A percentile compares a stretch with the other conserved stretches of the same genome.
These are phyloP conservation scores for Calycopis cecrops DNA, from an alignment of 1,140 invertebrate genomes.

Conservation along the genomic window DNA sequence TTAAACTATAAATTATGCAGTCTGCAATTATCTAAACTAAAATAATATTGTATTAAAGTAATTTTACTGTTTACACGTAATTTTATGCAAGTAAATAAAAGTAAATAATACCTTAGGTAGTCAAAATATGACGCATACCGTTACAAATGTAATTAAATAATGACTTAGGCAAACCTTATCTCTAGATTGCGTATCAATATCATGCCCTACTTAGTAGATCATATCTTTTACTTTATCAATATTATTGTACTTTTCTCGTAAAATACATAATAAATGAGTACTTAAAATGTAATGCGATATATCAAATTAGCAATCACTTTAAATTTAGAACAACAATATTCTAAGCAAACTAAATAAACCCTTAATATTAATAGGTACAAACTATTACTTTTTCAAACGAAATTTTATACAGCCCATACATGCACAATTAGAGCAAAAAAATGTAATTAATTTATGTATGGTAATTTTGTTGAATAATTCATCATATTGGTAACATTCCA, in stretches of 20 bases:
- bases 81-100: background rate
- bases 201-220: background rate
- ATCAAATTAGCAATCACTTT: too few species aligned
- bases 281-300: background rate
- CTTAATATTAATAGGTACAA: too few species aligned
- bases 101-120: background rate
- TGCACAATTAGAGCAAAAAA: background rate
- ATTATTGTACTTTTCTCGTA: background rate
- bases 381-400: too few species aligned
- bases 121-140: too few species aligned
- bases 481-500: background rate
- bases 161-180: background rate
- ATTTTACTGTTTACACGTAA: too few species aligned
- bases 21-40: too few species aligned
- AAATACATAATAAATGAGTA: conserved; percentile 9
- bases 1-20: too few species aligned
- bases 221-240: conserved; percentile 4
- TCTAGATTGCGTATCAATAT: conserved; percentile 4
- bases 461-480: background rate
- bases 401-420: too few species aligned
- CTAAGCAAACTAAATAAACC: too few species aligned
- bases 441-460: background rate
- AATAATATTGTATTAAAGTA: too few species aligned
- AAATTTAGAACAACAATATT: too few species aligned
- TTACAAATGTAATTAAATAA: too few species aligned